A percentile compares a stretch with the other conserved stretches of the same genome.
Conservation (phyloP, 2,888 invertebrate species). For the Drosophila cognata region DNA sequence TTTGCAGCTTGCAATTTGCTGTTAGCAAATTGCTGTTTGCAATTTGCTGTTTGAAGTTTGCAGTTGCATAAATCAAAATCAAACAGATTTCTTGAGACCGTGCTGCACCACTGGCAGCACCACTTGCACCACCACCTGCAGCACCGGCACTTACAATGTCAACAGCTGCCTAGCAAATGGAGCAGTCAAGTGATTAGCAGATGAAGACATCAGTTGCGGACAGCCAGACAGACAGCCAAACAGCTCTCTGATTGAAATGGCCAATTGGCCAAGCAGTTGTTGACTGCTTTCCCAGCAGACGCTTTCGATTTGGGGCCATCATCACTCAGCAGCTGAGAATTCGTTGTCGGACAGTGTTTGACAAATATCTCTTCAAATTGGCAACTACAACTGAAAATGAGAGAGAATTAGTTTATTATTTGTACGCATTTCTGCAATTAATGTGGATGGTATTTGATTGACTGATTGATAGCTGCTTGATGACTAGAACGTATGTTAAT, state of each 20-base stretch:
- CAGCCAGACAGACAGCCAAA: conserved; percentile 6
- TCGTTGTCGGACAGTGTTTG: conserved; percentile 18
- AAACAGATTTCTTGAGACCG: conserved; percentile 63
- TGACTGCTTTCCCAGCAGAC: conserved; percentile 25
- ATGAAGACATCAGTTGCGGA: conserved; percentile 57
- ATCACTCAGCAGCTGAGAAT: conserved; percentile 32
- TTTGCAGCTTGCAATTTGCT: neutral
- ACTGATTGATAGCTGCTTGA: neutral
- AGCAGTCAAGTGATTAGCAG: conserved; percentile 73
- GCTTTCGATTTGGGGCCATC: conserved; percentile 43
- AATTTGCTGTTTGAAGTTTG: conserved; percentile 32
- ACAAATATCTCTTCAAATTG: conserved; percentile 25
- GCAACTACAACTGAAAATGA: conserved; percentile 17
- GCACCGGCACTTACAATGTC: conserved; percentile 21
- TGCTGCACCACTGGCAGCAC: neutral
- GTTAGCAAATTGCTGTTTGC: neutral
- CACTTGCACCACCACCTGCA: conserved; percentile 23
- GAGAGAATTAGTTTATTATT: neutral
- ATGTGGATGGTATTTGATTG: neutral
- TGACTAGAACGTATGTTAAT: neutral
- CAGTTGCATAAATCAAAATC: conserved; percentile 68
- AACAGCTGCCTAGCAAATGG: conserved; percentile 61
- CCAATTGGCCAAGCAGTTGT: conserved; percentile 37
- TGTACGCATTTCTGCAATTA: neutral
- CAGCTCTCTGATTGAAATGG: conserved; percentile 61